Evolutionary conservation across 2,113 vertebrate species (phyloP).

Genomic region (Leptocoma aspasia): DNA sequence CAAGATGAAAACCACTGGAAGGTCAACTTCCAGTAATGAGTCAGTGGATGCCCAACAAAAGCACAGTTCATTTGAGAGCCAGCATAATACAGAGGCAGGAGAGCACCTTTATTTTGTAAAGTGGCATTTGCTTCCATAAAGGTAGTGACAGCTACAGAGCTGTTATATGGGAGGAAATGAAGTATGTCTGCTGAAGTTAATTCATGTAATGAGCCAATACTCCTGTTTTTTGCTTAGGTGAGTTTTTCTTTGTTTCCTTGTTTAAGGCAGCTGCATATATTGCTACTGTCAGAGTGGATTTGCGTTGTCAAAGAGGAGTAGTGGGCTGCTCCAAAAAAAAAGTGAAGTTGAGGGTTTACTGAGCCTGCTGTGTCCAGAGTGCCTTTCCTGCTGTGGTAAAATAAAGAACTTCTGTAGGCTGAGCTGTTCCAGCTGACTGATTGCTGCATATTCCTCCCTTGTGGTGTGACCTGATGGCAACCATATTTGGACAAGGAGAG

Average conservation of each 20-base stretch:
- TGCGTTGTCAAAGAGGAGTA: conserved; percentile 33
- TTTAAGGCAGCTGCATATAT: conserved; percentile 50
- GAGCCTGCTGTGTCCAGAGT: conserved; percentile 71
- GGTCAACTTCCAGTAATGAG: neutral
- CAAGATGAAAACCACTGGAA: neutral
- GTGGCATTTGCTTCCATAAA: neutral
- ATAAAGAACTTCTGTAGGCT: conserved; percentile 55
- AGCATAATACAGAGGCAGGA: neutral
- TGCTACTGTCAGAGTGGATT: conserved; percentile 47
- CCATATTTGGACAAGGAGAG: conserved; percentile 58
- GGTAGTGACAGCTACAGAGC: neutral
- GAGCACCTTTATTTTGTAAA: conserved; percentile 21
- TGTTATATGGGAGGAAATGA: neutral
- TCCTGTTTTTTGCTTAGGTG: neutral
- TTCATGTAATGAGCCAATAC: conserved; percentile 34
- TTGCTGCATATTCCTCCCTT: conserved; percentile 63
- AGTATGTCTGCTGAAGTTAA: conserved; percentile 16
- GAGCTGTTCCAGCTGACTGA: conserved; percentile 56
- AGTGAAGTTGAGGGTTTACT: conserved; percentile 51
- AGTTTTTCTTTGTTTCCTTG: conserved; percentile 33
- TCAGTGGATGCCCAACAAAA: neutral
- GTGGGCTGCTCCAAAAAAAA: conserved; percentile 16
- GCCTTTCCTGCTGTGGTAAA: conserved; percentile 75
- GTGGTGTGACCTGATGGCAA: conserved; percentile 52
- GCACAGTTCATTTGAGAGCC: conserved; percentile 4